Base-by-base conservation (phyloP, 1,140 invertebrate species). In the Hydropsyche tenuis region DNA sequence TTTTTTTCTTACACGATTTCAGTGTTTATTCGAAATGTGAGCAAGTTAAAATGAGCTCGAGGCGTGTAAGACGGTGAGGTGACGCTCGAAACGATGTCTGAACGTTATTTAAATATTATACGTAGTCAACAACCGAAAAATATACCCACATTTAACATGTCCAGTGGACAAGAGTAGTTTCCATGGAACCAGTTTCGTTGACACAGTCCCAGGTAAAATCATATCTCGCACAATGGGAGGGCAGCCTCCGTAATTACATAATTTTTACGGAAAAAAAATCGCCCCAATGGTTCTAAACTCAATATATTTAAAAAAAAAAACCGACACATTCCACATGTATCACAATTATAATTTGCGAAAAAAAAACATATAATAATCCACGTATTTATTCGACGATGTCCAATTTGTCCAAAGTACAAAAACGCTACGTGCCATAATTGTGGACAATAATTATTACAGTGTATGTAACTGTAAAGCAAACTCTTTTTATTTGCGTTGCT, bases 131-230 rank as follows among this genome's bases (percentile, higher is more conserved):
- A 16, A 48, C 53, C 30, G n/a, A 65, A 43, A 65, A 42, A 42
- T 65, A 65, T 45, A 65, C 14, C 14, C 23, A 65, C 30, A 65
- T 22, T 53, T 53, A 20, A 53, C 18, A 53, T 53, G 48, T 53
- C 14, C 45, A n/a, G 51, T 53, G n/a, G 20, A 65, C 7, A 18
- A 3, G 20, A 20, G 48, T 12, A 68, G 43, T 46, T 18, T n/a
- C 37, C 43, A n/a, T 11, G 43, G 42, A 56, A 70, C 68, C 68
- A 48, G 68, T 70, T 70, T 43, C 18, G 68, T 56, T 70, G 68
- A 70, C 68, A 70, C 68, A 70, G 48, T 70, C 48, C 23, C 68
- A 69, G 66, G 66, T 69, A 69, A 69, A 69, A 45, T 69, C 43
- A 53, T 45, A n/a, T 48, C 66, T 51, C 37, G 43, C 66, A 56